Conservation (phyloP, 1,140 invertebrate species). For the Mamestra configurata region DNA sequence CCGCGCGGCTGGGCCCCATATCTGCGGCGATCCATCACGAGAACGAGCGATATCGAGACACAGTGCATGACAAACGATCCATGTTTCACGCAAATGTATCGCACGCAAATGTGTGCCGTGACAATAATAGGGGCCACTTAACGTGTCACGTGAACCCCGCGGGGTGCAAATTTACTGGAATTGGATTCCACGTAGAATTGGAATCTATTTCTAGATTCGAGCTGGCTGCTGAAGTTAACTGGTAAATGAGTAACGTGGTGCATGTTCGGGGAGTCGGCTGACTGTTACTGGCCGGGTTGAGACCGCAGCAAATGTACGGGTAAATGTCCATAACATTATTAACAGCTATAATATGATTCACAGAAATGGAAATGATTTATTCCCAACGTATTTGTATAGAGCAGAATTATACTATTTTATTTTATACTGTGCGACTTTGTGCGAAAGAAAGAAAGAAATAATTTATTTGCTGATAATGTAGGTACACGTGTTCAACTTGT, state of each 20-base stretch:
- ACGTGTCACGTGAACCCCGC: not conserved
- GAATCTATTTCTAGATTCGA: constrained; percentile 11
- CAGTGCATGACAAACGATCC: constrained; percentile 44
- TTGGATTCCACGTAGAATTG: constrained; percentile 12
- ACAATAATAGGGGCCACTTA: constrained; percentile 41
- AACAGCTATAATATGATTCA: too few relatives aligned
- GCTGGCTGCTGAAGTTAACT: not conserved
- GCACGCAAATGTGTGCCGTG: not conserved
- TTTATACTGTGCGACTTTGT: too few relatives aligned
- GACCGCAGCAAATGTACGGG: not conserved
- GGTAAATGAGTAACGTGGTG: not conserved
- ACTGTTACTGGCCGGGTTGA: not conserved
- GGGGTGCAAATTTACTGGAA: not conserved
- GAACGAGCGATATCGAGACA: constrained; percentile 43
- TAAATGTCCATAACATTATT: not conserved
- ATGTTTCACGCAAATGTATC: constrained; percentile 32
- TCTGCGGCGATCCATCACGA: constrained; percentile 44
- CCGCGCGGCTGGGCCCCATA: constrained; percentile 5
- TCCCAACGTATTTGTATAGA: too few relatives aligned
- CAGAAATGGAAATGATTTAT: too few relatives aligned
- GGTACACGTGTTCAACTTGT: too few relatives aligned
- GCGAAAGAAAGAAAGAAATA: too few relatives aligned
- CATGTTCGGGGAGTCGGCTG: not conserved
- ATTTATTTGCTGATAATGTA: too few relatives aligned
- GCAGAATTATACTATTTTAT: too few relatives aligned